Percentiles rank a stretch among this genome's conserved stretches.
phyloP scores from a whole-genome alignment of 2,797 vertebrate species.

The Micrastur ruficollis region DNA sequence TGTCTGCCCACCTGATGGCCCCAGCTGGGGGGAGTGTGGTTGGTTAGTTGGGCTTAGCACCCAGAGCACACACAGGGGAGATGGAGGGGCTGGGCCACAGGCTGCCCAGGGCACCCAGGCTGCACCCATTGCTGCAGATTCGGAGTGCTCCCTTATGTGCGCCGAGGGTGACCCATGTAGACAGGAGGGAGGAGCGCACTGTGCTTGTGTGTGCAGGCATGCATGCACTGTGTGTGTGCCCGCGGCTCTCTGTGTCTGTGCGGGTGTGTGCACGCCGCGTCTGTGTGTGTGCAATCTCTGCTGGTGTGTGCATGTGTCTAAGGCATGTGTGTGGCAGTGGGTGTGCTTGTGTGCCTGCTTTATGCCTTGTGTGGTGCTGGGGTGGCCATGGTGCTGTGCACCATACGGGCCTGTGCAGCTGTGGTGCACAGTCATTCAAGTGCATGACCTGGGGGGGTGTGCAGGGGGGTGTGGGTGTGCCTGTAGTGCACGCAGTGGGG shows the following conservation, averaged over 20 bases:
- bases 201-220: neutral
- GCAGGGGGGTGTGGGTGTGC: neutral
- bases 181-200: accelerated
- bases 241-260: too few species aligned
- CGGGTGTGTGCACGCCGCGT: accelerated
- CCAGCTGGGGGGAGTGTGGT: accelerated
- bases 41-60: neutral
- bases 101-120: neutral
- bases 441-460: neutral
- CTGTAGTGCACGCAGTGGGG: too few species aligned
- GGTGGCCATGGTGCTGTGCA: neutral
- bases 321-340: neutral
- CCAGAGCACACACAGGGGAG: neutral
- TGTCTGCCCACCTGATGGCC: neutral
- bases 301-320: accelerated
- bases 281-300: too few species aligned
- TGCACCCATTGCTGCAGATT: neutral
- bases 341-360: neutral
- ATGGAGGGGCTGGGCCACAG: neutral
- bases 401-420: neutral
- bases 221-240: neutral
- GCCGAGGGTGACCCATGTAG: neutral
- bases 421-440: neutral
- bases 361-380: neutral
- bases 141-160: accelerated